These are phyloP conservation scores for Plecotus auritus DNA, from an alignment of 2,113 vertebrate genomes.

Conservation along the genomic window DNA sequence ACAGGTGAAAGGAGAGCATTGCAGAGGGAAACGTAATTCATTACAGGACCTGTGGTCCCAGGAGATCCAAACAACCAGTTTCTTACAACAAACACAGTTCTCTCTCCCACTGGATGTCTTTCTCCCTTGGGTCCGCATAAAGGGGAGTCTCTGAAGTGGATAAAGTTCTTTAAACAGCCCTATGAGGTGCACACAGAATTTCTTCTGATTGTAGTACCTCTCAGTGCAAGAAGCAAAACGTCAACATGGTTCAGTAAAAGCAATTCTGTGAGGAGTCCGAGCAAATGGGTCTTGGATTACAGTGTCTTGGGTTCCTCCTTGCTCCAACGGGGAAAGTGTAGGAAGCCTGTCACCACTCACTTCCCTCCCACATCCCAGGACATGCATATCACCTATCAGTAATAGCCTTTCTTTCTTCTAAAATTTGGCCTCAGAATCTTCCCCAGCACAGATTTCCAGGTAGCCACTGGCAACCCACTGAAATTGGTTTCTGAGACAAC, in stretches of 20 bases:
- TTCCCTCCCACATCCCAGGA: neutral
- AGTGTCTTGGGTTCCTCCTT: neutral
- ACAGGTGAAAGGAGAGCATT: neutral
- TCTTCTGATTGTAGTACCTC: neutral
- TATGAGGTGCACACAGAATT: neutral
- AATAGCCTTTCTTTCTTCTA: neutral
- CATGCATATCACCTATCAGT: neutral
- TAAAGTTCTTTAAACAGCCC: neutral
- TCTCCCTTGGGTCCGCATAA: neutral
- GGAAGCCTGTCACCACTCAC: neutral
- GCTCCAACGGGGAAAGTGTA: neutral
- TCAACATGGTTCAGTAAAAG: neutral
- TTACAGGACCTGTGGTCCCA: neutral
- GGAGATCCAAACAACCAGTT: neutral
- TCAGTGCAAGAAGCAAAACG: neutral
- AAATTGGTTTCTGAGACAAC: neutral
- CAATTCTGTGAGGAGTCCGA: accelerated
- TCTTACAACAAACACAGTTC: neutral
- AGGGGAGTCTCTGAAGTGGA: neutral
- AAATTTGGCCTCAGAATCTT: neutral
- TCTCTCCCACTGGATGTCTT: neutral
- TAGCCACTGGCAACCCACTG: neutral
- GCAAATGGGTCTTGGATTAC: neutral
- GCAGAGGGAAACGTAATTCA: neutral
- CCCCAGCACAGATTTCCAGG: neutral